Conservation (phyloP, 2,797 vertebrate genomes). For the Simalia tracyae region DNA sequence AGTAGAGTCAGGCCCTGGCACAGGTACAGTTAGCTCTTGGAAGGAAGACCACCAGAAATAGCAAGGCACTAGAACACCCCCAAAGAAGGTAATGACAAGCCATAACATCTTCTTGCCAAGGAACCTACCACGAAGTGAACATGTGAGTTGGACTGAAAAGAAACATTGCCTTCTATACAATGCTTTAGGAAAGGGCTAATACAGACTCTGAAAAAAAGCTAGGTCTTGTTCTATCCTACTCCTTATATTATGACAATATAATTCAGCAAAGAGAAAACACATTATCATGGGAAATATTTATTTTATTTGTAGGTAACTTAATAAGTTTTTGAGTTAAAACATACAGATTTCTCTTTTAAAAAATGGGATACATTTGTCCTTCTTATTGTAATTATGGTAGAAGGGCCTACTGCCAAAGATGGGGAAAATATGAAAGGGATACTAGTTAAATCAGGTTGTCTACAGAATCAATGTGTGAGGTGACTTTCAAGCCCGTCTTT, state of each 20-base stretch:
- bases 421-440: not conserved
- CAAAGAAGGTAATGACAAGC: not conserved
- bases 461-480: too few species aligned
- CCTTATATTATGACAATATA: too few species aligned
- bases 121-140: not conserved
- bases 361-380: not conserved
- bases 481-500: not conserved
- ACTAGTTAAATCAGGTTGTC: not conserved
- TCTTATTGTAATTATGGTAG: not conserved
- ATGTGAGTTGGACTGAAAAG: not conserved
- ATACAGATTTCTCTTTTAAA: not conserved
- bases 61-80: not conserved
- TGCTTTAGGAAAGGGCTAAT: not conserved
- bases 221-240: not conserved
- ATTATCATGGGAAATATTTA: too few species aligned
- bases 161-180: not conserved
- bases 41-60: not conserved
- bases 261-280: not conserved
- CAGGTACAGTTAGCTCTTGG: too few species aligned
- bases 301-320: not conserved
- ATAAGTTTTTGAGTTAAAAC: not conserved
- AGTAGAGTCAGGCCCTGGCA: not conserved
- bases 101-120: not conserved
- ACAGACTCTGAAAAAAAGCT: not conserved
- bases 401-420: not conserved